Conservation (phyloP, 35 echinoderm and acorn worm species). For the Apostichopus parvimensis region DNA sequence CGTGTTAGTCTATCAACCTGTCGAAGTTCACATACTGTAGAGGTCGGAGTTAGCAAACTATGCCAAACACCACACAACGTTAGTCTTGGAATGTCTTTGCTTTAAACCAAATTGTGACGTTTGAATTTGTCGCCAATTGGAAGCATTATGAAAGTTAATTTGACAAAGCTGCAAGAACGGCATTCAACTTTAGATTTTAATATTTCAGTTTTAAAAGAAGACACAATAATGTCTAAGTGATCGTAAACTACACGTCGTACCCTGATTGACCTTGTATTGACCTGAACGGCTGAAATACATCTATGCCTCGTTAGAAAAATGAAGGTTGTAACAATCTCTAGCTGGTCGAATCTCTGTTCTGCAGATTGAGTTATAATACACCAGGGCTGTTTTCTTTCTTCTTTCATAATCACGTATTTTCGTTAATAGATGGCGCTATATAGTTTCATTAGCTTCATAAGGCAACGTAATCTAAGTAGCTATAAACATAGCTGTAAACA, state of each 20-base stretch:
- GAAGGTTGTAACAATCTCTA: too few species aligned
- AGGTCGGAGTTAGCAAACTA: slow-evolving; percentile 4
- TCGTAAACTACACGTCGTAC: background rate
- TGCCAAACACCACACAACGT: background rate
- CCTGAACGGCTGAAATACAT: too few species aligned
- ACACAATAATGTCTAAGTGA: background rate
- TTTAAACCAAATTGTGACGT: background rate
- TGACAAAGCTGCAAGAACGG: background rate
- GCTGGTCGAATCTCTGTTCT: too few species aligned
- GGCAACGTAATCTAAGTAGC: too few species aligned
- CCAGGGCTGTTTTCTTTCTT: too few species aligned
- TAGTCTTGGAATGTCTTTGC: background rate
- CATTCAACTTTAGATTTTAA: background rate
- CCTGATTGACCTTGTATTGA: background rate
- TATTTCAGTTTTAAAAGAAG: background rate
- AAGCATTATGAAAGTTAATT: background rate
- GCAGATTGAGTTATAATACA: too few species aligned
- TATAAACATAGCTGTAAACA: too few species aligned
- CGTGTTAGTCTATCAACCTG: background rate
- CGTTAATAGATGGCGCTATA: too few species aligned
- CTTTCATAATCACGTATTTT: too few species aligned
- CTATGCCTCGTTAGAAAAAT: too few species aligned
- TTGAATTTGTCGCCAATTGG: background rate
- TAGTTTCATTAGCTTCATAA: too few species aligned
- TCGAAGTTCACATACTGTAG: background rate